These are phyloP conservation scores for Eudemis profundana DNA, from an alignment of 2,888 invertebrate genomes.

Conservation along the genomic window DNA sequence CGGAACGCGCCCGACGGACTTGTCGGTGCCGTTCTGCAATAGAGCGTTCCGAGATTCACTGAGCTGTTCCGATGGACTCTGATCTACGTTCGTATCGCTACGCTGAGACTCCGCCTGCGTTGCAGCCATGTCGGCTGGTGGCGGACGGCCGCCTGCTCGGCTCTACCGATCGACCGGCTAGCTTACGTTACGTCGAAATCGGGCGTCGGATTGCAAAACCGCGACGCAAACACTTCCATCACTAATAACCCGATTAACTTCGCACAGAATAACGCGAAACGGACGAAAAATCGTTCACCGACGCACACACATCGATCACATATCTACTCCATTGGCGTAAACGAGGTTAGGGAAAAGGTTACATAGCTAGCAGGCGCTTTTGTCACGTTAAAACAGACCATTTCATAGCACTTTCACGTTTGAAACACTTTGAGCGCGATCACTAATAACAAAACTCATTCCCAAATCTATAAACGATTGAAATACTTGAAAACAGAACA, in stretches of 20 bases:
- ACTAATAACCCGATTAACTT: conserved; percentile 77
- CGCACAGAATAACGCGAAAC: conserved; percentile 79
- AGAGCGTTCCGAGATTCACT: conserved; percentile 88
- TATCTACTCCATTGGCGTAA: conserved; percentile 91
- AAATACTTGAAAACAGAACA: conserved; percentile 79
- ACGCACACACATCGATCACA: conserved; percentile 90
- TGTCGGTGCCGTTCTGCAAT: conserved; percentile 92
- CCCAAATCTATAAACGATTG: conserved; percentile 65
- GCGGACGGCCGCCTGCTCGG: conserved; percentile 83
- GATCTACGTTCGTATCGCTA: conserved; percentile 89
- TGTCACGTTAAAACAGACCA: conserved; percentile 81
- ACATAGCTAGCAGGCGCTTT: conserved; percentile 87
- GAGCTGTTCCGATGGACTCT: conserved; percentile 88
- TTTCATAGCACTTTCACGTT: conserved; percentile 82
- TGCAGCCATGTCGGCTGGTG: conserved; percentile 91
- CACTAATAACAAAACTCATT: conserved; percentile 75
- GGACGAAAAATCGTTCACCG: conserved; percentile 87
- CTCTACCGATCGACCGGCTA: conserved; percentile 84
- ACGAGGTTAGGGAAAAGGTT: conserved; percentile 91
- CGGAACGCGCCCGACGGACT: conserved; percentile 88
- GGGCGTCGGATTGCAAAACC: conserved; percentile 83
- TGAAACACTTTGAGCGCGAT: conserved; percentile 69
- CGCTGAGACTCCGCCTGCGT: conserved; percentile 93
- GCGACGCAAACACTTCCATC: conserved; percentile 85
- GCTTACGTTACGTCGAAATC: conserved; percentile 85